phyloP scores from a whole-genome alignment of 2,113 vertebrate species.

The Polyodon spathula region DNA sequence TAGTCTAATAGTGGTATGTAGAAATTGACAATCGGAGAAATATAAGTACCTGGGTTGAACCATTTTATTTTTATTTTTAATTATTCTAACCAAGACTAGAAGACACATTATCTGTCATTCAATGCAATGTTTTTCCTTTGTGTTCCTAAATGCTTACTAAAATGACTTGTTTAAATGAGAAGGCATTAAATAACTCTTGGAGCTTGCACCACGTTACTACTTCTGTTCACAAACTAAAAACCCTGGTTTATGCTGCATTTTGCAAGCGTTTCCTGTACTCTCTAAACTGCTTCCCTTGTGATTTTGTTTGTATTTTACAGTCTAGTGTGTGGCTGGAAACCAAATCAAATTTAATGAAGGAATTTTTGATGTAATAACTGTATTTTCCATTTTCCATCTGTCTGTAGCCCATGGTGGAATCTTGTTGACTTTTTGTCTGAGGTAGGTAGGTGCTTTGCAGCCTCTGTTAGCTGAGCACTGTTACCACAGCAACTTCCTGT shows the following conservation, averaged over 20 bases:
- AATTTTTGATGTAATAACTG: conserved; percentile 14
- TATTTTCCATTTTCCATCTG: conserved; percentile 7
- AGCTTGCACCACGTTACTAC: not conserved
- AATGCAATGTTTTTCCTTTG: no score
- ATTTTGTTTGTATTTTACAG: not conserved
- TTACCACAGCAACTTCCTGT: not conserved
- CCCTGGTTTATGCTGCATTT: not conserved
- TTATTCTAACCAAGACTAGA: no score
- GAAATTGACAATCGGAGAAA: no score
- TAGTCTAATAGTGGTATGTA: no score
- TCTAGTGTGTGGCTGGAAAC: conserved; percentile 4
- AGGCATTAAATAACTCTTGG: not conserved
- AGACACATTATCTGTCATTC: no score
- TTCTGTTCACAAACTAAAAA: not conserved
- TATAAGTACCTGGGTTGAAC: no score
- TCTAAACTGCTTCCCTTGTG: not conserved
- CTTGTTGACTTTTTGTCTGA: not conserved
- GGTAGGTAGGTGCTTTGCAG: not conserved
- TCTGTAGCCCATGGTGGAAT: conserved; percentile 2
- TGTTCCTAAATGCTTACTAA: no score
- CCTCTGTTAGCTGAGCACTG: not conserved
- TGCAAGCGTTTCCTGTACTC: not conserved
- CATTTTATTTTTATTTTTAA: no score
- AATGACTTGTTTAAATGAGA: no score
- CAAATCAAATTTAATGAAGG: not conserved